Evolutionary conservation across 2,113 vertebrate genomes (phyloP).

Genomic region (Panthera leo): DNA sequence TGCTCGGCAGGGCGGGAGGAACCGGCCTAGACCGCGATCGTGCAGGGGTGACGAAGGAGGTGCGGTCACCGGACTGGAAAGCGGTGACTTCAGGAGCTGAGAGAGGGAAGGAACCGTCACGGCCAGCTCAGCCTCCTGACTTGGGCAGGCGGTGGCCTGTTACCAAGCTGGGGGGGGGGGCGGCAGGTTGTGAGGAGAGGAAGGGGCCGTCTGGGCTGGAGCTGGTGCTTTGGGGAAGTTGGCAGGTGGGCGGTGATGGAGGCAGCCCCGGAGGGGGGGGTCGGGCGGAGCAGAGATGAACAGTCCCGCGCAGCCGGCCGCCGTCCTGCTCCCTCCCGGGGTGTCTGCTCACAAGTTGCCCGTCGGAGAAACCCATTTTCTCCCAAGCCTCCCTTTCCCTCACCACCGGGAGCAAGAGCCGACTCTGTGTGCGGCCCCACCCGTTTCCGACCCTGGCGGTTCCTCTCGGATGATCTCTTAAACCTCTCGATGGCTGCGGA

Average conservation of each 20-base stretch:
- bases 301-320: background rate
- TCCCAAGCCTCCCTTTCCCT: background rate
- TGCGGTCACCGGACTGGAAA: background rate
- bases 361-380: background rate
- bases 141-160: background rate
- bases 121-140: background rate
- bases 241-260: background rate
- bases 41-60: background rate
- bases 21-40: background rate
- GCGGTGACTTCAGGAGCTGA: background rate
- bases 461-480: background rate
- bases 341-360: background rate
- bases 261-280: background rate
- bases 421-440: rapidly evolving
- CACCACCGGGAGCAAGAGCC: background rate
- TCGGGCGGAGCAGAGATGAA: background rate
- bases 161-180: background rate
- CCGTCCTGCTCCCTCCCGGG: too few species aligned
- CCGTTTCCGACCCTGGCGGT: background rate
- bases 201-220: background rate
- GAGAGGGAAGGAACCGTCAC: background rate
- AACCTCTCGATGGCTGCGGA: background rate
- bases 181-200: background rate
- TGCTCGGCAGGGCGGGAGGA: background rate
- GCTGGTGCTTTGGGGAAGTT: background rate